Percentiles rank a stretch among this genome's conserved stretches.
These are phyloP conservation scores for Hesperophylax magnus DNA, from an alignment of 1,140 invertebrate species.

Conservation along the genomic window DNA sequence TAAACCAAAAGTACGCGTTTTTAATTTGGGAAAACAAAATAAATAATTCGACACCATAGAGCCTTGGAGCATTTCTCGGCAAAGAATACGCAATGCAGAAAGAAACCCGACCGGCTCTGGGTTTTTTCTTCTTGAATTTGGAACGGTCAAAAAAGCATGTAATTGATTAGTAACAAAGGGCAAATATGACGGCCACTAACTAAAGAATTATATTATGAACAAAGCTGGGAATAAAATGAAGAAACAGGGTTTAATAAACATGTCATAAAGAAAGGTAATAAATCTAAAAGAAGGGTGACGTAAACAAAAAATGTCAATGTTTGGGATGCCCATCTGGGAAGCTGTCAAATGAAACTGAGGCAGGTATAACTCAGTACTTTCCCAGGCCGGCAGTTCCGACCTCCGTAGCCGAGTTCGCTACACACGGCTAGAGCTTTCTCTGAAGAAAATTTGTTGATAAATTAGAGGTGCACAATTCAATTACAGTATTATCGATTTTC, in stretches of 20 bases:
- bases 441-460: neutral
- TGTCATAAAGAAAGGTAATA: too few species aligned
- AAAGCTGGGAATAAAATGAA: too few species aligned
- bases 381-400: neutral
- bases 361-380: too few species aligned
- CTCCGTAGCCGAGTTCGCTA: neutral
- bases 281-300: too few species aligned
- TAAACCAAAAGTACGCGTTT: too few species aligned
- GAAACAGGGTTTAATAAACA: too few species aligned
- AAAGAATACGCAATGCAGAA: constrained; percentile 27
- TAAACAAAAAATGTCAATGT: too few species aligned
- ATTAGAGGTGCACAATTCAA: neutral
- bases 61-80: neutral
- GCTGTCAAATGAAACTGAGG: too few species aligned
- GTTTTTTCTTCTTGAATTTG: neutral
- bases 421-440: neutral
- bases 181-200: neutral
- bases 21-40: neutral
- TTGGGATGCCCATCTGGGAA: too few species aligned
- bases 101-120: neutral
- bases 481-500: constrained; percentile 14
- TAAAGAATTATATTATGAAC: too few species aligned
- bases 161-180: neutral
- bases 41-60: neutral
- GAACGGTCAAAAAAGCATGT: neutral